Evolutionary conservation across 2,113 vertebrate genomes (phyloP).

Genomic region (Benitochromis conjunctus): DNA sequence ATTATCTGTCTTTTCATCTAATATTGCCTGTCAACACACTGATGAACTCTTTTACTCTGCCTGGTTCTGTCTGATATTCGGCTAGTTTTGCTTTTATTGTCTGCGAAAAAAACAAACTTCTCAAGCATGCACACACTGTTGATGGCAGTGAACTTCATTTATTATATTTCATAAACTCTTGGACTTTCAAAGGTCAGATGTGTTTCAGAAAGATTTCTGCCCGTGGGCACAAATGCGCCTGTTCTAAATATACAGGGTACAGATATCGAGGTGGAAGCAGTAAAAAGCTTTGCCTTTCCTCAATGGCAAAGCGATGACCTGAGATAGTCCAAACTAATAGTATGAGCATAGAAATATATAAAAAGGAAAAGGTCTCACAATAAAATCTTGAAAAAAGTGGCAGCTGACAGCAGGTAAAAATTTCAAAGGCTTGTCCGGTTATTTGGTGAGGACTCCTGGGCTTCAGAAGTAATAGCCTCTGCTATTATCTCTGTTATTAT

Average conservation of each 20-base stretch:
- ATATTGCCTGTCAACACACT: background rate
- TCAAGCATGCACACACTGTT: background rate
- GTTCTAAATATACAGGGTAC: background rate
- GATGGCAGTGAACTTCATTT: background rate
- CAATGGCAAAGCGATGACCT: background rate
- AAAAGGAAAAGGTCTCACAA: background rate
- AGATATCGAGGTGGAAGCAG: background rate
- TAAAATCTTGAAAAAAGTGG: background rate
- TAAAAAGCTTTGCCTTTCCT: background rate
- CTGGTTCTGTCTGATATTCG: background rate
- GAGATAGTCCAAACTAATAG: background rate
- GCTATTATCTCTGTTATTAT: background rate
- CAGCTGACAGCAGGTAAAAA: background rate
- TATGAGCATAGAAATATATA: background rate
- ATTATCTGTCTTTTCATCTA: background rate
- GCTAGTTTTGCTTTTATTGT: background rate
- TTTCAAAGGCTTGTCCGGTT: background rate
- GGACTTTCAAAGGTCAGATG: background rate
- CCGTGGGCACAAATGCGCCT: accelerated
- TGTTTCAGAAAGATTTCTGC: background rate
- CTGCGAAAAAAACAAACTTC: background rate
- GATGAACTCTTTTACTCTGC: background rate
- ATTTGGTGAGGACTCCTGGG: background rate
- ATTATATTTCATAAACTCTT: background rate
- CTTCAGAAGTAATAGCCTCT: background rate